phyloP scores from a whole-genome alignment of 2,888 invertebrate genomes.

The Thumatha senex region DNA sequence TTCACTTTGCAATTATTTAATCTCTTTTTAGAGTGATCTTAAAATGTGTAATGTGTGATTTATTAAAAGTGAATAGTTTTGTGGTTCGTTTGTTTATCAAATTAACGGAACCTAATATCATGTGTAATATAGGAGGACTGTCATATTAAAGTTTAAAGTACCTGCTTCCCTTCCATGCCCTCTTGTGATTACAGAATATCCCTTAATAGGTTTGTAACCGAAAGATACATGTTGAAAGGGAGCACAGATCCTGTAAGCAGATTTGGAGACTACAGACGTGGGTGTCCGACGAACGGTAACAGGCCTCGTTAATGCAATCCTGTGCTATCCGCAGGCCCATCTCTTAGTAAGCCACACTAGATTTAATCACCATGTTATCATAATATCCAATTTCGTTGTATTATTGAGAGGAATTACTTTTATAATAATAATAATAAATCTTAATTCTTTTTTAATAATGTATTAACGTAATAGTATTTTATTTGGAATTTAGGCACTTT shows the following conservation, averaged over 20 bases:
- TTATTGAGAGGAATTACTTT: neutral
- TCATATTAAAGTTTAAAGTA: no score
- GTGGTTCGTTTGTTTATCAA: no score
- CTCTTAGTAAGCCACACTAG: slow-evolving; percentile 29
- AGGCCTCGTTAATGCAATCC: slow-evolving; percentile 61
- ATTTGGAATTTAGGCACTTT: no score
- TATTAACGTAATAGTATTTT: neutral
- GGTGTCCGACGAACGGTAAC: slow-evolving; percentile 44
- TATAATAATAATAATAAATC: no score
- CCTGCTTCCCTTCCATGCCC: neutral
- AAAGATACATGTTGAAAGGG: slow-evolving; percentile 15
- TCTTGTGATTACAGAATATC: neutral
- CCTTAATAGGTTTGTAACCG: neutral
- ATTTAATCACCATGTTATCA: slow-evolving; percentile 15
- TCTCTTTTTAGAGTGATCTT: no score
- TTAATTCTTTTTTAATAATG: no score
- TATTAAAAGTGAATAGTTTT: no score
- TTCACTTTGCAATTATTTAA: no score
- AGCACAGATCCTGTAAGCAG: slow-evolving; percentile 52
- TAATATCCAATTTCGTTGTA: neutral
- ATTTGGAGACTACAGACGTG: slow-evolving; percentile 48
- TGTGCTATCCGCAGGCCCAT: slow-evolving; percentile 38
- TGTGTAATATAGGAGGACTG: no score
- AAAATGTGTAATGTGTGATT: no score
- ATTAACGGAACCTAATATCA: no score